Percentiles rank a stretch among this genome's conserved stretches.
Evolutionary conservation across 2,797 vertebrate genomes (phyloP).

Genomic region (Tiaroga cobitis): DNA sequence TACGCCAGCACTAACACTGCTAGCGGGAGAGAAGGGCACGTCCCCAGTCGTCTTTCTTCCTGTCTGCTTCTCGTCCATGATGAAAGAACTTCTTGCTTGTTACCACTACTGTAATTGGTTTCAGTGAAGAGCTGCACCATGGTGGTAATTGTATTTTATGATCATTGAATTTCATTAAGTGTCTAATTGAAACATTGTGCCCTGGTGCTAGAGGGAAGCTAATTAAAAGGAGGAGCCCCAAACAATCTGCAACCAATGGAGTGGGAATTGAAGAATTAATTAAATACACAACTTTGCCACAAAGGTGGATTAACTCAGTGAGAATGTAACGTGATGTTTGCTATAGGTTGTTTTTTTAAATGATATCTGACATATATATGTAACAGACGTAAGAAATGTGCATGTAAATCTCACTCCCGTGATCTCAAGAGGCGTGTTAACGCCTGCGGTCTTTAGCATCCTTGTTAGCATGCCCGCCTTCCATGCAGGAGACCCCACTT

Average conservation of each 20-base stretch:
- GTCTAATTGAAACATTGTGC: slow-evolving; percentile 65
- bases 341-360: slow-evolving; percentile 40
- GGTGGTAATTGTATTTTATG: slow-evolving; percentile 69
- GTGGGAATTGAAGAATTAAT: slow-evolving; percentile 67
- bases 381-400: too few relatives aligned
- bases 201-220: slow-evolving; percentile 52
- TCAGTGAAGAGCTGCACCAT: slow-evolving; percentile 60
- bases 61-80: slow-evolving; percentile 33
- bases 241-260: slow-evolving; percentile 64
- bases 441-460: too few relatives aligned
- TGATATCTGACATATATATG: background rate
- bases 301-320: slow-evolving; percentile 49
- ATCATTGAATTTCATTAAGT: slow-evolving; percentile 70
- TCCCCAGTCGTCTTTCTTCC: background rate
- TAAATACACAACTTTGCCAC: slow-evolving; percentile 60
- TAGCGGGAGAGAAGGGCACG: slow-evolving; percentile 36
- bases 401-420: too few relatives aligned
- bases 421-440: too few relatives aligned
- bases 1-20: slow-evolving; percentile 38
- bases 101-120: slow-evolving; percentile 63
- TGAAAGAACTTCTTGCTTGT: slow-evolving; percentile 54
- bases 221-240: slow-evolving; percentile 66
- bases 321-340: slow-evolving; percentile 46
- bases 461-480: too few relatives aligned
- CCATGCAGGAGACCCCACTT: too few relatives aligned